These are phyloP conservation scores for Cremastinae sp. DNA, from an alignment of 2,888 invertebrate species.

Conservation along the genomic window DNA sequence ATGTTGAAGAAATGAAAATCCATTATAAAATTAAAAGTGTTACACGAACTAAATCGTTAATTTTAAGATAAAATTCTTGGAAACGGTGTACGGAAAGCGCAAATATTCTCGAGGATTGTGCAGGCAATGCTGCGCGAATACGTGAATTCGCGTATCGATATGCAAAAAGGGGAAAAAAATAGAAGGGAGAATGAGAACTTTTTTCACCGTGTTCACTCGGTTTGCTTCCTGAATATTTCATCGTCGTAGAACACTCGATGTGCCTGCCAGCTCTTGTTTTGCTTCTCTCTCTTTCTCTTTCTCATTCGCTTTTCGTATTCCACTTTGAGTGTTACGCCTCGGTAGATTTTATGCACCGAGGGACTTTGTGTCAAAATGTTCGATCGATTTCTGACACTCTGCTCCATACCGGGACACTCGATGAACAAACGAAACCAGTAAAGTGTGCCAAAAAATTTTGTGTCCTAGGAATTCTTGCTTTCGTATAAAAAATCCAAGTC, in stretches of 20 bases:
- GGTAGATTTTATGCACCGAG: conserved; percentile 6
- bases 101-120: too few relatives aligned
- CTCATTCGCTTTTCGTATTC: neutral
- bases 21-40: too few relatives aligned
- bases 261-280: conserved; percentile 29
- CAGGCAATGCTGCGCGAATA: too few relatives aligned
- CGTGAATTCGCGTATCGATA: neutral
- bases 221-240: conserved; percentile 60
- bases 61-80: too few relatives aligned
- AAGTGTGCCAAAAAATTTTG: neutral
- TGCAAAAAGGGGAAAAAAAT: neutral
- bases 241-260: conserved; percentile 42
- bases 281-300: conserved; percentile 10
- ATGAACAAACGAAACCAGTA: conserved; percentile 27
- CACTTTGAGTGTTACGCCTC: neutral
- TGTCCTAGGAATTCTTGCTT: neutral
- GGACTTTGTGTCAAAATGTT: conserved; percentile 29
- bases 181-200: conserved; percentile 5
- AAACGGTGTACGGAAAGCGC: too few relatives aligned
- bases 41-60: too few relatives aligned
- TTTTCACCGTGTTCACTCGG: conserved; percentile 22
- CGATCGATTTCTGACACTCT: conserved; percentile 39
- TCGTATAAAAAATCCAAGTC: neutral
- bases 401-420: conserved; percentile 2
- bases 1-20: too few relatives aligned